Evolutionary conservation across 1,140 invertebrate genomes (phyloP), one percentile per base, ranked within the genome.

Genomic region (Atta cephalotes): DNA sequence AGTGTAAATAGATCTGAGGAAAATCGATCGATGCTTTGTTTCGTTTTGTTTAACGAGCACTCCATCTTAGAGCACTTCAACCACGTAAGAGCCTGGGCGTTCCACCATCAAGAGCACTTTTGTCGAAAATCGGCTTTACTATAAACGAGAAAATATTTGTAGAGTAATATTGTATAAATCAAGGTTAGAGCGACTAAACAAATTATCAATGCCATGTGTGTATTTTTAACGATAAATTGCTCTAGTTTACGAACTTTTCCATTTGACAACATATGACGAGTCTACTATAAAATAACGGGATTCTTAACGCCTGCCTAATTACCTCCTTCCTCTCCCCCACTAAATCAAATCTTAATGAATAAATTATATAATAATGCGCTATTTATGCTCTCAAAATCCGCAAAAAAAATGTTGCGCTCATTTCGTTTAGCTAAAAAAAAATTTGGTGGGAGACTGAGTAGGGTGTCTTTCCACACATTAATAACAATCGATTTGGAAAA

Each of bases 41-140:
- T 49, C 62, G 35, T 56, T 71, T 66, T 76, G 70, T 81, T 68
- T 88, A 86, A 89, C 49, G 56, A 88, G 65, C 82, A 81, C 74
- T 88, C 35, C 25, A 56, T 56, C 39, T 12, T 25, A 31, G 16
- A 35, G 53, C 68, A 58, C 28, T 51, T 35, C 5, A 28, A 16
- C 60, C 63, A 16, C 76, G 21, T 45, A 76, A 87, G 51, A 79
- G 51, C 53, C 53, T 72, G 53, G 68, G 53, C 39, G 56, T 60
- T 76, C 3, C 56, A 39, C 45, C 25, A 10, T 45, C 4, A 49
- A 62, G 77, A 21, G 66, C 25, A 60, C 81, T 53, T 60, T 16
- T 56, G 53, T 28, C 66, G 68, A 74, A 85, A 89, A 88, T 89
- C 87, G 60, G 31, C 66, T 79, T 74, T 78, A n/a, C 65, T 58